These are phyloP conservation scores for Alaudala cheleensis DNA, from an alignment of 2,113 vertebrate genomes.

Conservation along the genomic window DNA sequence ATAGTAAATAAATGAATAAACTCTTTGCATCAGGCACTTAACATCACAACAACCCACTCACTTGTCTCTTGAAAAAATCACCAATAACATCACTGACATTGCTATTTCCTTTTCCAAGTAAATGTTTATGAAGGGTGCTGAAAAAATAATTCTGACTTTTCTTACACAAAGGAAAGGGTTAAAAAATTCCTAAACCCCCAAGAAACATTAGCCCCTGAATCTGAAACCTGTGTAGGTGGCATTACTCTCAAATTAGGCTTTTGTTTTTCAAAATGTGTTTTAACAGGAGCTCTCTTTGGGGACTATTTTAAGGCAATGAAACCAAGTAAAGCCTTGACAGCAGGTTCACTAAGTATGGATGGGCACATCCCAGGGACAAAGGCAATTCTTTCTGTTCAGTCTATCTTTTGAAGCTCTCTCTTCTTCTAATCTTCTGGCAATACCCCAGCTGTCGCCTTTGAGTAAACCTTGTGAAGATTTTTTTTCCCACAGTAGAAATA, in stretches of 20 bases:
- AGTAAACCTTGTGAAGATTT: background rate
- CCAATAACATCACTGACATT: background rate
- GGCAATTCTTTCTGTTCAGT: background rate
- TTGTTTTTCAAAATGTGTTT: background rate
- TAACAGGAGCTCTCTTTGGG: background rate
- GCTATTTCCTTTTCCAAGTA: background rate
- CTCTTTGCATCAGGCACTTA: background rate
- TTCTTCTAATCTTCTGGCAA: background rate
- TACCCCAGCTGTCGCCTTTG: background rate
- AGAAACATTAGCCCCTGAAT: background rate
- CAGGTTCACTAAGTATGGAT: background rate
- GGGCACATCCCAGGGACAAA: background rate
- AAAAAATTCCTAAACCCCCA: background rate
- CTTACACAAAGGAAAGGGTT: background rate
- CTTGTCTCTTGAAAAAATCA: background rate
- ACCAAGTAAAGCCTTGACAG: background rate
- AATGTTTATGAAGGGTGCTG: background rate
- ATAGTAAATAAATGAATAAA: background rate
- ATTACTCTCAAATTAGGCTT: background rate
- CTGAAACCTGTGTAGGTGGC: background rate
- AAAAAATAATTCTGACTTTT: background rate
- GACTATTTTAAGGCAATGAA: background rate
- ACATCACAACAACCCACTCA: background rate
- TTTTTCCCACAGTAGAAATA: background rate
- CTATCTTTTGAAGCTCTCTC: background rate